Conservation (phyloP, 1,140 invertebrate species). For the Heliconius congener region DNA sequence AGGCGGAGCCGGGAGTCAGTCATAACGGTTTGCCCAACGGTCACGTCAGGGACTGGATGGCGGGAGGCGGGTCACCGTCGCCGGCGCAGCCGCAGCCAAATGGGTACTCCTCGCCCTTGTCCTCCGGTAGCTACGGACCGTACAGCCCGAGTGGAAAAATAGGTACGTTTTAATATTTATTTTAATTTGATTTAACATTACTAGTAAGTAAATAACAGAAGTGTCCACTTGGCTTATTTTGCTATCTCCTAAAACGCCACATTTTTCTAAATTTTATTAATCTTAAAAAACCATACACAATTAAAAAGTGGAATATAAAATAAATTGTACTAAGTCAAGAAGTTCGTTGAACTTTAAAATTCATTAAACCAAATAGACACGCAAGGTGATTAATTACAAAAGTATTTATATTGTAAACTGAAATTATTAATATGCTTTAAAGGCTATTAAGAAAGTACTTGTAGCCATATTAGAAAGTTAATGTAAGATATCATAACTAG, state of each 20-base stretch:
- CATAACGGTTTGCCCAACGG: constrained; percentile 85
- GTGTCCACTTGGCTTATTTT: too few species aligned
- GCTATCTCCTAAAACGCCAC: too few species aligned
- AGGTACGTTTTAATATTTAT: constrained; percentile 82
- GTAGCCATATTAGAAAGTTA: not conserved
- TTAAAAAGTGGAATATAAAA: not conserved
- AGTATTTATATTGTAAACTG: not conserved
- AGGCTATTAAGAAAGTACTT: not conserved
- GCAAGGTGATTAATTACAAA: constrained; percentile 34
- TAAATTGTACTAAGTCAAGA: not conserved
- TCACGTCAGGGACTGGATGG: constrained; percentile 91
- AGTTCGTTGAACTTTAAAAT: constrained; percentile 36
- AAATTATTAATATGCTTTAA: not conserved
- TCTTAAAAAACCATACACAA: not conserved
- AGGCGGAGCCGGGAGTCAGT: constrained; percentile 80
- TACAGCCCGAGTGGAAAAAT: constrained; percentile 93
- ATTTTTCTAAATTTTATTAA: too few species aligned
- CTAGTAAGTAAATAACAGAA: too few species aligned
- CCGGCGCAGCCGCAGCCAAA: constrained; percentile 83
- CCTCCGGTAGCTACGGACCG: constrained; percentile 91
- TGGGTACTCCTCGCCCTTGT: constrained; percentile 91
- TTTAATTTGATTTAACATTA: not conserved
- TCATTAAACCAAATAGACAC: constrained; percentile 30
- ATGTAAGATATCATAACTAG: not conserved
- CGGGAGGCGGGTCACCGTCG: constrained; percentile 83